Conservation (phyloP, 2,797 vertebrate species). For the Nyctalus aviator region DNA sequence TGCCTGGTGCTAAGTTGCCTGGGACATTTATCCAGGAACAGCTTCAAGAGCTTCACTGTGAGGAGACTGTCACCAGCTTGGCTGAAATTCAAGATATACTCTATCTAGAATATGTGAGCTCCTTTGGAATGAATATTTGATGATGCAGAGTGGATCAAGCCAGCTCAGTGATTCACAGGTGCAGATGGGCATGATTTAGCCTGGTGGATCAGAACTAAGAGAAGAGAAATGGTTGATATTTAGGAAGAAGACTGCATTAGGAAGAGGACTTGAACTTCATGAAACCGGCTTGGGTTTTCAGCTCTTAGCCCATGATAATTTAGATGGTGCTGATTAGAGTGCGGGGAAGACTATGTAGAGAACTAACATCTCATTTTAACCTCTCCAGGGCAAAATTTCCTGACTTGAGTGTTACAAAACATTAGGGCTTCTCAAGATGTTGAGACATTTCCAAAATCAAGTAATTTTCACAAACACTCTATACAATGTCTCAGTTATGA, state of each 20-base stretch:
- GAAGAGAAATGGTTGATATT: background rate
- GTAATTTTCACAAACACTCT: background rate
- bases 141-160: background rate
- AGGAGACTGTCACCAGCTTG: background rate
- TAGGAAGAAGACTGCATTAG: background rate
- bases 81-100: background rate
- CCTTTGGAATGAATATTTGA: background rate
- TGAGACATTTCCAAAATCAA: background rate
- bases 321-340: background rate
- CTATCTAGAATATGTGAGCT: background rate
- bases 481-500: background rate
- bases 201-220: background rate
- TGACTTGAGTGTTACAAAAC: background rate
- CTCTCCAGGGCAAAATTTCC: background rate
- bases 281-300: background rate
- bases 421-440: background rate
- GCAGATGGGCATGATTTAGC: background rate
- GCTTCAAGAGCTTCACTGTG: background rate
- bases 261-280: background rate
- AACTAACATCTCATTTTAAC: background rate
- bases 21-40: slow-evolving; percentile 1
- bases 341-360: background rate
- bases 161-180: background rate
- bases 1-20: background rate
- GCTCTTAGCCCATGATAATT: background rate